Evolutionary conservation across 1,140 invertebrate genomes (phyloP).

Genomic region (Chlorops oryzae): DNA sequence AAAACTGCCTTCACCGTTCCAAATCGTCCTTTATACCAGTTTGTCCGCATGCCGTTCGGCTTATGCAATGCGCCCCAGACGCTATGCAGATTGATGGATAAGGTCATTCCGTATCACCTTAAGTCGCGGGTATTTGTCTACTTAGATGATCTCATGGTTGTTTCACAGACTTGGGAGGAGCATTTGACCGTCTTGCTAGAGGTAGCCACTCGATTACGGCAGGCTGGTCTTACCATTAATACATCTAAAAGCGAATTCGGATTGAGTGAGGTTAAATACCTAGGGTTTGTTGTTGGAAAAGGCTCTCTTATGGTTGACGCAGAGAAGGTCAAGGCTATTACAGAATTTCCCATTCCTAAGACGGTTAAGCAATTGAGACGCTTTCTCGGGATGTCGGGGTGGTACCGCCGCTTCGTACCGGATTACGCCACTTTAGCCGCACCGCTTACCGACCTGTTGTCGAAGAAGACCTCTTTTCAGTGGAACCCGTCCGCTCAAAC

Average conservation of each 20-base stretch:
- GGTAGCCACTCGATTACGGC: background rate
- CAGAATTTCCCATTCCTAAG: background rate
- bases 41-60: constrained; percentile 6
- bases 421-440: constrained; percentile 4
- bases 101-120: constrained; percentile 2
- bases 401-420: background rate
- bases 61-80: constrained; percentile 7
- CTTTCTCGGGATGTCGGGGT: constrained; percentile 3
- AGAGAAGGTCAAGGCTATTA: background rate
- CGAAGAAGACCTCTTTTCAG: background rate
- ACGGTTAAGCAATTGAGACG: constrained; percentile 3
- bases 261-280: constrained; percentile 21
- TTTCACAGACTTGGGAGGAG: constrained; percentile 1
- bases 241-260: constrained; percentile 40
- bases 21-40: constrained; percentile 6
- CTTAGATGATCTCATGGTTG: constrained; percentile 10
- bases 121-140: constrained; percentile 12
- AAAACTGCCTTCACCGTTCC: constrained; percentile 13
- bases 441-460: background rate
- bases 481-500: background rate
- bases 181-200: constrained; percentile 7
- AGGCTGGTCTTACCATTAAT: constrained; percentile 13
- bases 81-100: constrained; percentile 6
- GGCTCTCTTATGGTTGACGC: constrained; percentile 36
- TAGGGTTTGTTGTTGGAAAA: constrained; percentile 9